Percentiles rank a stretch among this genome's conserved stretches.
Conservation (phyloP, 2,113 vertebrate species). For the Sitta europaea region DNA sequence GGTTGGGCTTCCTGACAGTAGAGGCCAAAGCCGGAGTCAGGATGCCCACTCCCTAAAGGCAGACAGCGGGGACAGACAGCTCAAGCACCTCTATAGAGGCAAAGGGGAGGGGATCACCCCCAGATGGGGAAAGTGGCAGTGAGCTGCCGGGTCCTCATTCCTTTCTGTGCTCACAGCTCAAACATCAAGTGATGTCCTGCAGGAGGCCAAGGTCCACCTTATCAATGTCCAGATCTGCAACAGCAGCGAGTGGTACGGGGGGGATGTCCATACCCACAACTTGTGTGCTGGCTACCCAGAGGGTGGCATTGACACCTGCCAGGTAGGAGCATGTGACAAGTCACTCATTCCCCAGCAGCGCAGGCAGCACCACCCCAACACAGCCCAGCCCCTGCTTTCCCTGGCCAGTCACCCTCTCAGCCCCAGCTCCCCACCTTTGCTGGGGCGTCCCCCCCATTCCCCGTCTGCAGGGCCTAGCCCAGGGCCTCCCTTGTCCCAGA, state of each 20-base stretch:
- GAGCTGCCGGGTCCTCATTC: not conserved
- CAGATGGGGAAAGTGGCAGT: not conserved
- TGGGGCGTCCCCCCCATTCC: not conserved
- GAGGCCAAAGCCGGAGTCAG: not conserved
- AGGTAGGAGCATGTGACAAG: not conserved
- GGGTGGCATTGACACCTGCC: not conserved
- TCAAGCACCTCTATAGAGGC: not conserved
- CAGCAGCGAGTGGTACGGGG: not conserved
- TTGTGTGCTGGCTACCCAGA: not conserved
- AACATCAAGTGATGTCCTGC: not conserved
- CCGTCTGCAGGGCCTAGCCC: not conserved
- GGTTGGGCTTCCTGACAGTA: not conserved
- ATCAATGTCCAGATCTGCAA: not conserved
- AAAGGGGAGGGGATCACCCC: not conserved
- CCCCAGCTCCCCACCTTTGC: rapidly evolving
- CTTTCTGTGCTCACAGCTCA: not conserved
- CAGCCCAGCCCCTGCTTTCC: rapidly evolving
- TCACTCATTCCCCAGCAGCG: not conserved
- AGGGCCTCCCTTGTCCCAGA: not conserved
- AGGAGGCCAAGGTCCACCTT: not conserved
- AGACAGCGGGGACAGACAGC: not conserved
- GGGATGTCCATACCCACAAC: not conserved
- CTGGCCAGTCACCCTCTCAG: not conserved
- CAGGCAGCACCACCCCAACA: rapidly evolving
- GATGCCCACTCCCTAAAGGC: not conserved